Percentiles rank a stretch among this genome's conserved stretches.
phyloP scores from a whole-genome alignment of 2,888 invertebrate genomes.

The Eupithecia exiguata region DNA sequence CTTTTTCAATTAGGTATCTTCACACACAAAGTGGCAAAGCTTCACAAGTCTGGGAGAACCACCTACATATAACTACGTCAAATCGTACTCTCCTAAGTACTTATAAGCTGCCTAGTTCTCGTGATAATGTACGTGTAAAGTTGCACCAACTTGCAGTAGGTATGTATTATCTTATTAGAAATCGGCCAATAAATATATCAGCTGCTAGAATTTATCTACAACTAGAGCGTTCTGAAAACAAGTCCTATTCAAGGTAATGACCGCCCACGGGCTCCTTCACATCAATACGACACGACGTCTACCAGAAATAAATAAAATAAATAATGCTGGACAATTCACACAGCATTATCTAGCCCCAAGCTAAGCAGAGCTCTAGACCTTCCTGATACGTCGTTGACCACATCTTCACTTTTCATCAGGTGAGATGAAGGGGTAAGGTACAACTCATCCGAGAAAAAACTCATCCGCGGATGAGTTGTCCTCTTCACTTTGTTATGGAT shows the following conservation, averaged over 20 bases:
- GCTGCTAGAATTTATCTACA: conserved; percentile 16
- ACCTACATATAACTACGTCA: background rate
- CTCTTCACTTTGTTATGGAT: too few relatives aligned
- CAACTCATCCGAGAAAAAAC: too few relatives aligned
- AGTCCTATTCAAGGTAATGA: conserved; percentile 21
- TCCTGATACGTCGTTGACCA: too few relatives aligned
- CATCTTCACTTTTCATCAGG: too few relatives aligned
- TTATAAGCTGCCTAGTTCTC: background rate
- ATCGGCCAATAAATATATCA: conserved; percentile 19
- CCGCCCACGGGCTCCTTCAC: background rate
- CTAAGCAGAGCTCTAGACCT: too few relatives aligned
- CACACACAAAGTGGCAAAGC: too few relatives aligned
- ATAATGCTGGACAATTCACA: too few relatives aligned
- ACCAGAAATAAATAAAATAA: too few relatives aligned
- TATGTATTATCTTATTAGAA: conserved; percentile 2
- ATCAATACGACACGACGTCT: conserved; percentile 4
- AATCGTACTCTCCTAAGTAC: background rate
- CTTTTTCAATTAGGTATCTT: too few relatives aligned
- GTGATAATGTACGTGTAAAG: background rate
- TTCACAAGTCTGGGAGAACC: background rate
- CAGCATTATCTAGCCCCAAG: too few relatives aligned
- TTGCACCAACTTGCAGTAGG: conserved; percentile 3
- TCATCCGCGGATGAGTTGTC: too few relatives aligned
- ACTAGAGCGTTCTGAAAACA: conserved; percentile 16
- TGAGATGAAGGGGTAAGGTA: too few relatives aligned